Evolutionary conservation across 2,797 vertebrate species (phyloP), one percentile per base, ranked within the genome.

Genomic region (Sebastiscus tertius): DNA sequence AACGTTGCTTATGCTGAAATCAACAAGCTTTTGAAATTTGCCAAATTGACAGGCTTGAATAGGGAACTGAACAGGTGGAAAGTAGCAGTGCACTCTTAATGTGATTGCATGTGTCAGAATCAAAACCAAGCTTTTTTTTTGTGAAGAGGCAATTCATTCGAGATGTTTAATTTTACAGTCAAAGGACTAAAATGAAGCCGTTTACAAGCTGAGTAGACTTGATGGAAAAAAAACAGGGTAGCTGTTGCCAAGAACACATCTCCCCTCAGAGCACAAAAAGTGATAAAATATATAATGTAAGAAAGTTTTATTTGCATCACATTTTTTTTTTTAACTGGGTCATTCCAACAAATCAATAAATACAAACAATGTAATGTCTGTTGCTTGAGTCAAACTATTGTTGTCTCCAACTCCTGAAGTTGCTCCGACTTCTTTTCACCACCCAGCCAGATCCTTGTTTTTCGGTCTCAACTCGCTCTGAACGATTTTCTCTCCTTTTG

Each of bases 61-160:
- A 29, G 62, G 74, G 67, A 72, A 77, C 78, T 55, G 81, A 87
- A 81, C 73, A 81, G 79, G 83, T 88, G 85, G 88, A 89, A 84
- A 83, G 85, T 46, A 72, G 81, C 46, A 63, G 62, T 61, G 78
- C 79, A 56, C 86, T 82, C 77, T 73, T 77, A 84, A 90, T 85
- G 85, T 91, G 86, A 93, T 88, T 89, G 87, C 87, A 82, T 77
- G 89, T 81, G 83, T 93, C 90, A 88, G 88, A 89, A 85, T 89
- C 81, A 82, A 88, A 88, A 91, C 75, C 68, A 81, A 78, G 82
- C 59, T 60, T 76, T 86, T 69, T 76, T 77, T 85, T 42, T 39
- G 62, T 59, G 24, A 72, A 83, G 75, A 86, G 77, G 80, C 62
- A 77, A 86, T 91, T 90, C 67, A 84, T 90, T 85, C 66, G 46